Conservation (phyloP, 2,797 vertebrate species). For the Vultur gryphus region DNA sequence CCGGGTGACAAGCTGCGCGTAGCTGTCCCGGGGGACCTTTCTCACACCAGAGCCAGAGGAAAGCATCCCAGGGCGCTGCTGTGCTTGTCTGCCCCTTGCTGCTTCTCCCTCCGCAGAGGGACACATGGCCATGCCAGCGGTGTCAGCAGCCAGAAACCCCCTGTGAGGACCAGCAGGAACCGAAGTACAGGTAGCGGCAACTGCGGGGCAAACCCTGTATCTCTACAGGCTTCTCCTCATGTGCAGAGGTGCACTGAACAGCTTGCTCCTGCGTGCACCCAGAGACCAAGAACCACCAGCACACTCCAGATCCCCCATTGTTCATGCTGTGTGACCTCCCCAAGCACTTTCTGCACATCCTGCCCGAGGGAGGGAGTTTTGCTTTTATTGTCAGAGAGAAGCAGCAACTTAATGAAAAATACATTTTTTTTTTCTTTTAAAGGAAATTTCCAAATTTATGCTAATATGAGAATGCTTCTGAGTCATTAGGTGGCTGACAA, state of each 20-base stretch:
- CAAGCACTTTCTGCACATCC: fast-evolving
- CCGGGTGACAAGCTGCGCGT: fast-evolving
- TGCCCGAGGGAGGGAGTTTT: neutral
- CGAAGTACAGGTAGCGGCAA: fast-evolving
- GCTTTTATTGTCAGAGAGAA: neutral
- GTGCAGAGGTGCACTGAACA: neutral
- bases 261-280: neutral
- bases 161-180: neutral
- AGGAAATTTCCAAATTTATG: neutral
- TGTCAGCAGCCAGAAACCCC: neutral
- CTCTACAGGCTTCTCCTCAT: fast-evolving
- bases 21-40: fast-evolving
- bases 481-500: neutral
- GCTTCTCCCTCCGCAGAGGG: neutral
- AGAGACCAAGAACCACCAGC: fast-evolving
- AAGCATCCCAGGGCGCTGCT: fast-evolving
- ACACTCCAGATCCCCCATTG: fast-evolving
- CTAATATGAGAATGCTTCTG: neutral
- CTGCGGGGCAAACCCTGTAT: fast-evolving
- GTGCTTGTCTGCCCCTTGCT: fast-evolving
- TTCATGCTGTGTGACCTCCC: fast-evolving
- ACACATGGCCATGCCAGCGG: fast-evolving
- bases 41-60: fast-evolving
- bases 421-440: neutral
- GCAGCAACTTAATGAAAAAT: neutral